Base-by-base conservation (phyloP, 2,113 vertebrate species). In the Paramisgurnus dabryanus region DNA sequence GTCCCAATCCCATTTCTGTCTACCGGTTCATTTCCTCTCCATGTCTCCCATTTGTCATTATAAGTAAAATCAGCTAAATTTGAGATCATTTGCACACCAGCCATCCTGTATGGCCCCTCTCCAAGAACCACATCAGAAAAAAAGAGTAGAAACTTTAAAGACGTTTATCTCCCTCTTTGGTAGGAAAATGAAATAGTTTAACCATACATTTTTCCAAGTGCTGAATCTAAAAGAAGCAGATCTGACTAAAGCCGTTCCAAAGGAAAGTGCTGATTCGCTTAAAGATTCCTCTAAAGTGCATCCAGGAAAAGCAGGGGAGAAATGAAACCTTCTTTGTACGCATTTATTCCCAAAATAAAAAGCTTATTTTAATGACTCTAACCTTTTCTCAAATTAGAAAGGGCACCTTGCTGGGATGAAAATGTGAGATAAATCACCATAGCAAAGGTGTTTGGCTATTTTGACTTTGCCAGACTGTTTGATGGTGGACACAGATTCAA, bases 211-310 rank as follows among this genome's bases (percentile, higher is more conserved):
- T 74, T 61, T 57, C 70, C 57, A 17, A 75, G 39, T 67, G 61
- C 79, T 68, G 41, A 75, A 18, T 60, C 69, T 45, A 58, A 80
- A 47, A 61, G 41, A 18, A 71, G 47, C 53, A 73, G 53, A 81
- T 67, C 18, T 39, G 53, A 75, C 50, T 81, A 71, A 81, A 50
- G 40, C 15, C 17, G 61, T 60, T 63, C 79, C 79, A 81, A 49
- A 40, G 71, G 40, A 81, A 81, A 75, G 63, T 81, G 79, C 71
- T 40, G 70, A 75, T 75, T 75, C 65, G 41, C 69, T 74, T 64
- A 27, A 27, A 73, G 60, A 70, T 67, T 67, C 64, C 65, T 81
- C 66, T 74, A 81, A 67, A 67, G 50, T 58, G 9, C 1, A 6
- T 65, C 70, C 61, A 80, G 70, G 63, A 81, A 74, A 81, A 57